Base-by-base conservation (phyloP, 1,140 invertebrate species). In the Zelostemma sp. region DNA sequence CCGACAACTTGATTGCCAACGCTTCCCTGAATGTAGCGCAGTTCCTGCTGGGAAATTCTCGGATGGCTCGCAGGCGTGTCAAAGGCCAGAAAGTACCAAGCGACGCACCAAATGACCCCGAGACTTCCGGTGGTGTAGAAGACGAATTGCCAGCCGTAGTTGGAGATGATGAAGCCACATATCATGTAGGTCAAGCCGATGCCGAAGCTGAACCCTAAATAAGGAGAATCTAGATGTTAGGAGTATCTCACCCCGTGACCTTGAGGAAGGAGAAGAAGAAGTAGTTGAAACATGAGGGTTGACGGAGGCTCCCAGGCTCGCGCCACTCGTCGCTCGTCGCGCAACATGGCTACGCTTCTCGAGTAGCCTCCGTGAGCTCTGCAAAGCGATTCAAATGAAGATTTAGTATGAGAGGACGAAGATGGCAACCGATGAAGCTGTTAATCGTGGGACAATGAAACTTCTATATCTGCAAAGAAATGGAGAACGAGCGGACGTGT, bases 81-180 rank as follows among this genome's bases (percentile, higher is more conserved):
- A 69, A 88, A 93, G n/a, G 91, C 92, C 60, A 93, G 81, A 45
- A 91, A 84, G 75, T 89, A 90, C 93, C 93, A 95, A 74, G 92
- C 87, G 15, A 91, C 19, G 71, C 90, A 91, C 90, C 90, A 90
- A 0, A 85, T 28, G 17, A 89, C 75, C 1, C 91, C 92, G 49
- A 92, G 85, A n/a, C 86, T 86, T 0, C 92, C 92, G 3, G 90
- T 91, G 3, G 90, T 91, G 74, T 92, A 92, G 81, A 92, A 92
- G 8, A 92, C 89, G 11, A 86, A 82, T 9, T 87, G 80, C 91
- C 91, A 92, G 28, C 90, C 90, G 56, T 88, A 88, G 58, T 89
- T 83, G 12, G 87, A 88, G 67, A 92, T 91, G 53, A 92, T 86
- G 79, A 91, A 91, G 18, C 91, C 91, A 75, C 90, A 90, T 16